Conservation (phyloP, 2,888 invertebrate species). For the Andricus curvator region DNA sequence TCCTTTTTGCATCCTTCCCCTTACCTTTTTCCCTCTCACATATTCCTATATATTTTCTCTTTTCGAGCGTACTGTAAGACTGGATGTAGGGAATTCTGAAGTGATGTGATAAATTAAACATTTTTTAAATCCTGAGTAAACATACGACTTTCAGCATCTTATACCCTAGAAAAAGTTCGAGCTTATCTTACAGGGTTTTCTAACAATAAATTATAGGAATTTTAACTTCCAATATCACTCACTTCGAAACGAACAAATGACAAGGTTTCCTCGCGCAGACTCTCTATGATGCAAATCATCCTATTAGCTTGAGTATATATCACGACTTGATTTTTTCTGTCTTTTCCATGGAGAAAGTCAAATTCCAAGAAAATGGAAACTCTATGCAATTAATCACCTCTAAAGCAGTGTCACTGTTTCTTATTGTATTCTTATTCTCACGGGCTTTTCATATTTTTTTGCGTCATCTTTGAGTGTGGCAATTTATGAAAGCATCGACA, state of each 20-base stretch:
- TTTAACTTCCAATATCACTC: not conserved
- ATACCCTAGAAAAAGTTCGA: not conserved
- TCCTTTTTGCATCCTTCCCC: conserved; percentile 17
- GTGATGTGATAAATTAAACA: not conserved
- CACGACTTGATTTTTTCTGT: not conserved
- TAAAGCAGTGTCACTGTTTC: not conserved
- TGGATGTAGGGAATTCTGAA: not conserved
- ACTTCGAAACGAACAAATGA: not conserved
- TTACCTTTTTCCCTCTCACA: conserved; percentile 14
- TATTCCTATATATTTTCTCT: conserved; percentile 30
- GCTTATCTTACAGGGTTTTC: not conserved
- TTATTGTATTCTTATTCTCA: not conserved
- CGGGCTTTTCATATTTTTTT: too few species aligned
- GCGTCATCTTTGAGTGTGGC: too few species aligned
- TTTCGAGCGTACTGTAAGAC: not conserved
- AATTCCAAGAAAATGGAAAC: conserved; percentile 15
- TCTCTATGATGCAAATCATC: conserved; percentile 11
- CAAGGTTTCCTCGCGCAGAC: not conserved
- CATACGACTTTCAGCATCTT: not conserved
- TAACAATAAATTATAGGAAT: conserved; percentile 2
- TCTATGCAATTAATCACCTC: conserved; percentile 12
- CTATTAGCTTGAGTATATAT: conserved; percentile 8
- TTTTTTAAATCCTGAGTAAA: not conserved
- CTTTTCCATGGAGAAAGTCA: conserved; percentile 3
- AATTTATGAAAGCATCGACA: too few species aligned